phyloP scores from a whole-genome alignment of 2,888 invertebrate genomes.

The Sesia apiformis region DNA sequence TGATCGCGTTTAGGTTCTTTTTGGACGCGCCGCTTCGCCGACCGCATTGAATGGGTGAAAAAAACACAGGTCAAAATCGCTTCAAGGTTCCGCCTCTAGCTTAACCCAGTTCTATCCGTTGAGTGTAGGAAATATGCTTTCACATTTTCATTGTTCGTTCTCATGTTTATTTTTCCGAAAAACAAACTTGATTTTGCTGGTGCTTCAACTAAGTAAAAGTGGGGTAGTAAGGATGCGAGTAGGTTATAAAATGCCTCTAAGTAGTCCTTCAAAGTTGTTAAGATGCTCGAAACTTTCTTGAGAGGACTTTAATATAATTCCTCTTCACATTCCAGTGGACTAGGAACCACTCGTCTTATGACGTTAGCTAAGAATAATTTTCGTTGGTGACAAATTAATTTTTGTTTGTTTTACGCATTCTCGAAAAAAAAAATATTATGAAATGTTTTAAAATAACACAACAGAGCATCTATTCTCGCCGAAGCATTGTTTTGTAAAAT shows the following conservation, averaged over 20 bases:
- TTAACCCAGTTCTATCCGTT: background rate
- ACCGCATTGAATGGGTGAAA: slow-evolving; percentile 2
- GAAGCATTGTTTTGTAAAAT: too few species aligned
- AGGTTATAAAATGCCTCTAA: slow-evolving; percentile 37
- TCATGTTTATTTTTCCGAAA: too few species aligned
- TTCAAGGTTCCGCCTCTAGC: slow-evolving; percentile 2
- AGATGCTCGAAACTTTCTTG: slow-evolving; percentile 37
- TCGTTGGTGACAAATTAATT: background rate
- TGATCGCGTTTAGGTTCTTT: slow-evolving; percentile 10
- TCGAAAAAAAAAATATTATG: too few species aligned
- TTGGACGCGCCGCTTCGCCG: slow-evolving; percentile 2
- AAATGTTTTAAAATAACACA: too few species aligned
- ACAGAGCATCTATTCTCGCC: too few species aligned
- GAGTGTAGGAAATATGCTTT: slow-evolving; percentile 12
- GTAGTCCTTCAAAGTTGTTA: slow-evolving; percentile 42
- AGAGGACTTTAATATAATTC: slow-evolving; percentile 49
- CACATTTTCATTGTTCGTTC: background rate
- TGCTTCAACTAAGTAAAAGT: background rate
- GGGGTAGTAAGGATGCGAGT: slow-evolving; percentile 8
- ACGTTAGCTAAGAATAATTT: background rate
- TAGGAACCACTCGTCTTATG: background rate
- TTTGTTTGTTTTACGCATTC: background rate
- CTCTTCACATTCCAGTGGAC: slow-evolving; percentile 9
- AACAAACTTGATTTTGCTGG: too few species aligned
- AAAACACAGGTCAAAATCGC: slow-evolving; percentile 6